Evolutionary conservation across 2,888 invertebrate species (phyloP).

Genomic region (Galerucella pusilla): DNA sequence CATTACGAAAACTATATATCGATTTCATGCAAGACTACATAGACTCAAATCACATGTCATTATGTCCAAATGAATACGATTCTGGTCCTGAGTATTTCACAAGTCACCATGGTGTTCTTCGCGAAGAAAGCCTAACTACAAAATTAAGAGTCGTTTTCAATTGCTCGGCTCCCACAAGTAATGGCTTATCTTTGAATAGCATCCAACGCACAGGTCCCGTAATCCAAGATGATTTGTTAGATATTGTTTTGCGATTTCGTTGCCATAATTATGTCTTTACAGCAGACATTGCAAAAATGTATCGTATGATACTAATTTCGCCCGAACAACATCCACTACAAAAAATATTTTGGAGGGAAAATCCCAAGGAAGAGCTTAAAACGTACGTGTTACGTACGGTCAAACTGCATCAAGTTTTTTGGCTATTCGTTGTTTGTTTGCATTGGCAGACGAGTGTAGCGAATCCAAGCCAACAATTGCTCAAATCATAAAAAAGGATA

Average conservation of each 20-base stretch:
- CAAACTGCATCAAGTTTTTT: neutral
- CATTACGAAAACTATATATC: neutral
- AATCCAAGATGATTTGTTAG: neutral
- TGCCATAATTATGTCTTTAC: neutral
- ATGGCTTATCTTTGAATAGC: neutral
- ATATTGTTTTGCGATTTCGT: neutral
- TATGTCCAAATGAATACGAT: neutral
- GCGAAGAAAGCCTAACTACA: neutral
- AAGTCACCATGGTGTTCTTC: neutral
- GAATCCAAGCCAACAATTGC: neutral
- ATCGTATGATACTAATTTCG: neutral
- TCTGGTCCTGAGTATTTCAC: neutral
- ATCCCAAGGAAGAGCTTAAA: neutral
- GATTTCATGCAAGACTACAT: neutral
- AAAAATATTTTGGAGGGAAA: neutral
- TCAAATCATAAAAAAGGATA: neutral
- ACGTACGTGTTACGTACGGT: neutral
- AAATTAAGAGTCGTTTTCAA: neutral
- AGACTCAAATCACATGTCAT: neutral
- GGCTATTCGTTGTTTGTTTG: neutral
- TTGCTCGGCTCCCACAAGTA: neutral
- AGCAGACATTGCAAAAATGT: neutral
- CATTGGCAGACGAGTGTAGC: neutral
- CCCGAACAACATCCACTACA: neutral
- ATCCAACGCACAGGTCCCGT: neutral